phyloP scores from a whole-genome alignment of 2,888 invertebrate genomes.

The Apotomis turbidana region DNA sequence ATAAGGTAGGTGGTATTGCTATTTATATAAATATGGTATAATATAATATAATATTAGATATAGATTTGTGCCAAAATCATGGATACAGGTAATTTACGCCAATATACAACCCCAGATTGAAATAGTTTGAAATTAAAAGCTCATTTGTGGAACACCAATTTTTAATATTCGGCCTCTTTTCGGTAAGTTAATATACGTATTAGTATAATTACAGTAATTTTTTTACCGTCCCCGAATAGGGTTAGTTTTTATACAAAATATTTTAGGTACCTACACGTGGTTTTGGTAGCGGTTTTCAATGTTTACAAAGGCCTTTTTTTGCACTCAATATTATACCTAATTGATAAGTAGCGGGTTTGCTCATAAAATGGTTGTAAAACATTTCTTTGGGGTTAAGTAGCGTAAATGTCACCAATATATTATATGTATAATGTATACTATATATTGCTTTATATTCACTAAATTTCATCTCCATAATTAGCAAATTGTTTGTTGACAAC shows the following conservation, averaged over 20 bases:
- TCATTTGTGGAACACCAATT: slow-evolving; percentile 62
- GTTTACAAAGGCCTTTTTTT: slow-evolving; percentile 11
- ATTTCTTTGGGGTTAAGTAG: slow-evolving; percentile 32
- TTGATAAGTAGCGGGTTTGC: slow-evolving; percentile 21
- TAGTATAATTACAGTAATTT: slow-evolving; percentile 56
- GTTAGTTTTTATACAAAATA: slow-evolving; percentile 39
- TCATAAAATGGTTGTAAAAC: slow-evolving; percentile 38
- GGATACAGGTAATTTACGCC: slow-evolving; percentile 71
- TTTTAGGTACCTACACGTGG: slow-evolving; percentile 15
- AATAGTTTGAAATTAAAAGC: slow-evolving; percentile 50
- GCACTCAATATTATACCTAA: slow-evolving; percentile 1
- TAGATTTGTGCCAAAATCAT: slow-evolving; percentile 73
- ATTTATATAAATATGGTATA: slow-evolving; percentile 53
- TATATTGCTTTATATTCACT: slow-evolving; percentile 20
- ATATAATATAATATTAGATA: slow-evolving; percentile 60
- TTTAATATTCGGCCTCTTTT: slow-evolving; percentile 47
- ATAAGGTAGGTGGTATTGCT: slow-evolving; percentile 36
- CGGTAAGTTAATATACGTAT: slow-evolving; percentile 47
- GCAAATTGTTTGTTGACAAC: too few relatives aligned
- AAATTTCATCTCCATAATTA: background rate
- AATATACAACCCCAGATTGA: slow-evolving; percentile 61
- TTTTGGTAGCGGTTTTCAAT: slow-evolving; percentile 14
- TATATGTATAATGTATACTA: background rate
- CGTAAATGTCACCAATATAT: slow-evolving; percentile 12
- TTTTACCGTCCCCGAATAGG: slow-evolving; percentile 43